Evolutionary conservation across 2,888 invertebrate species (phyloP).

Genomic region (Napeogenes inachia): DNA sequence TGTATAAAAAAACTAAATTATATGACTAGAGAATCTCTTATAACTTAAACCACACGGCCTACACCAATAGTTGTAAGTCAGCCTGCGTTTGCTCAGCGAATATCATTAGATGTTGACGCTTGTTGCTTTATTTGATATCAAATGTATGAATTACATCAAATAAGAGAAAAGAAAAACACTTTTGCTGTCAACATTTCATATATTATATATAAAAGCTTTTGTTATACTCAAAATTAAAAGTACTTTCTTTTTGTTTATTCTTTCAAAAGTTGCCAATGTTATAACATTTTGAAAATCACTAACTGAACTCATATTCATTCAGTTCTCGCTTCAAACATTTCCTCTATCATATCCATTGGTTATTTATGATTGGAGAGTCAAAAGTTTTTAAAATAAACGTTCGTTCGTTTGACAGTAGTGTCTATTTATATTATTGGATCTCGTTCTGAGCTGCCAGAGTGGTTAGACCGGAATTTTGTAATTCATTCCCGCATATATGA

Average conservation of each 20-base stretch:
- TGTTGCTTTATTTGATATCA: slow-evolving; percentile 44
- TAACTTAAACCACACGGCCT: slow-evolving; percentile 41
- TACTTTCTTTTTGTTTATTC: not conserved
- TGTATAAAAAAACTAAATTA: not conserved
- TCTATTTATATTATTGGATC: slow-evolving; percentile 27
- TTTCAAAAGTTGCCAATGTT: too few species aligned
- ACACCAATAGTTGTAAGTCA: slow-evolving; percentile 68
- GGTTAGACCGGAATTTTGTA: slow-evolving; percentile 14
- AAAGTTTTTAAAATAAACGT: slow-evolving; percentile 32
- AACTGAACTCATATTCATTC: too few species aligned
- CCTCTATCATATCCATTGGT: slow-evolving; percentile 22
- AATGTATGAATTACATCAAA: slow-evolving; percentile 30
- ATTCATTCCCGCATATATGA: slow-evolving; percentile 24
- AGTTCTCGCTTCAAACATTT: too few species aligned
- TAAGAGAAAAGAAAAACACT: slow-evolving; percentile 29
- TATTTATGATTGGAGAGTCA: slow-evolving; percentile 31
- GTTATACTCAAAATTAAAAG: not conserved
- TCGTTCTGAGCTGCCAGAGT: slow-evolving; percentile 13
- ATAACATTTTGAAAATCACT: too few species aligned
- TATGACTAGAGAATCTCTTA: slow-evolving; percentile 15
- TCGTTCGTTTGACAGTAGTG: slow-evolving; percentile 30
- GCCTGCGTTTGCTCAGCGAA: slow-evolving; percentile 69
- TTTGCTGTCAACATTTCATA: slow-evolving; percentile 17
- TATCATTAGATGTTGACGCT: slow-evolving; percentile 72
- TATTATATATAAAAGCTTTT: slow-evolving; percentile 6